Base-by-base conservation (phyloP, 2,888 invertebrate genomes). In the Calliphora vomitoria region DNA sequence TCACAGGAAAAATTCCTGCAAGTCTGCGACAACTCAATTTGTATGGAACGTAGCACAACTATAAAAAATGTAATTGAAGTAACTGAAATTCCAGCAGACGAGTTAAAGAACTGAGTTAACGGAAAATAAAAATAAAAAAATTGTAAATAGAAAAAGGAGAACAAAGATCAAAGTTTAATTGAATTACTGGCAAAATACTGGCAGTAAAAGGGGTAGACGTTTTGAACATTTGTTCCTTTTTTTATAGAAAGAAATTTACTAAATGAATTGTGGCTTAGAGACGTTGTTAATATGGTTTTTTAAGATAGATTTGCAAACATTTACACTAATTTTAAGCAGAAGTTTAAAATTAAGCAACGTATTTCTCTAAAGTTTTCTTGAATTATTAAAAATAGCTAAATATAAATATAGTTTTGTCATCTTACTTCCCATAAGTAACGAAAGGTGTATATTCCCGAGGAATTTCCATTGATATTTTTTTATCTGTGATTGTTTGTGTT, bases 1-100 rank as follows among this genome's bases (percentile, higher is more conserved):
- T 83, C 71, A 58, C 44, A 55, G 64, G 31, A 75, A 85, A 80
- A 85, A 85, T 85, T 80, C 85, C 60, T 80, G 58, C 62, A 53
- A 81, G 80, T 81, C 75, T 81, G 55, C 80, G 64, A 79, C 69
- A 72, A 79, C 66, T 82, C 47, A 82, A 82, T 82, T 82, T 66
- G 47, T 82, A 35, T 58, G 44, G 18, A 82, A 66, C 1, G n/a
- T 44, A 53, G 53, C 0, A 58, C 25, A 58, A 55, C 25, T 20
- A 53, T 15, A 62, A 58, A 25, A 62, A n/a, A 47, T 35, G 11
- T 66, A 18, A 66, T 66, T 81, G 18, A 72, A 81, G 81, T 72
- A 72, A 66, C 13, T 64, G 41, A 66, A 82, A 82, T 74, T 66
- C 66, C 55, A 82, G 35, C 25, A 71, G 62, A 71, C 25, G 62